Evolutionary conservation across 2,888 invertebrate species (phyloP).

Genomic region (Anaspis maculata): DNA sequence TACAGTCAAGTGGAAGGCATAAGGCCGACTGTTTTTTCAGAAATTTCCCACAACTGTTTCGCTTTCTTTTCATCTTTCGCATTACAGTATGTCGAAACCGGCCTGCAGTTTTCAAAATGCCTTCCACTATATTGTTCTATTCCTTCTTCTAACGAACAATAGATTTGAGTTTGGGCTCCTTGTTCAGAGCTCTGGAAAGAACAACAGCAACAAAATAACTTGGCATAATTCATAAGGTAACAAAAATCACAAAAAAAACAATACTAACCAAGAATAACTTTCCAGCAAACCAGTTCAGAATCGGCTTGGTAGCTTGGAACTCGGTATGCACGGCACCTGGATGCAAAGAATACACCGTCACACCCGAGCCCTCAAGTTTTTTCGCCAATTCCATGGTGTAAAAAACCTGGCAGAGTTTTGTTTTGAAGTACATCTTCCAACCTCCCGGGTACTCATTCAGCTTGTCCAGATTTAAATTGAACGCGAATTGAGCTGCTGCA

Average conservation of each 20-base stretch:
- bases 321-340: slow-evolving; percentile 34
- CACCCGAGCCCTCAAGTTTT: slow-evolving; percentile 26
- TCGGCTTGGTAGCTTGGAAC: no score
- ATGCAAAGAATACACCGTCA: slow-evolving; percentile 36
- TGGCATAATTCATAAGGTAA: no score
- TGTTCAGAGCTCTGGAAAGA: no score
- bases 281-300: no score
- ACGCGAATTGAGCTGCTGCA: slow-evolving; percentile 20
- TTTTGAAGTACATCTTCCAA: slow-evolving; percentile 29
- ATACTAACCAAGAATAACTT: no score
- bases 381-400: slow-evolving; percentile 33
- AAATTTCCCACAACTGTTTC: neutral
- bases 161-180: slow-evolving; percentile 73
- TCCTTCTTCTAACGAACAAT: slow-evolving; percentile 38
- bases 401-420: slow-evolving; percentile 34
- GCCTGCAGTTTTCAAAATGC: slow-evolving; percentile 31
- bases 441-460: slow-evolving; percentile 1
- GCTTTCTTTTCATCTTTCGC: neutral
- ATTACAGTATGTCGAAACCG: neutral
- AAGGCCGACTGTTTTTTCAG: neutral
- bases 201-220: no score
- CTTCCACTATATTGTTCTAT: slow-evolving; percentile 27
- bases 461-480: slow-evolving; percentile 18
- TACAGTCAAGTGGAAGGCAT: no score
- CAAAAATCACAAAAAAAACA: no score